Base-by-base conservation (phyloP, 2,888 invertebrate genomes). In the Saturnia japonica region DNA sequence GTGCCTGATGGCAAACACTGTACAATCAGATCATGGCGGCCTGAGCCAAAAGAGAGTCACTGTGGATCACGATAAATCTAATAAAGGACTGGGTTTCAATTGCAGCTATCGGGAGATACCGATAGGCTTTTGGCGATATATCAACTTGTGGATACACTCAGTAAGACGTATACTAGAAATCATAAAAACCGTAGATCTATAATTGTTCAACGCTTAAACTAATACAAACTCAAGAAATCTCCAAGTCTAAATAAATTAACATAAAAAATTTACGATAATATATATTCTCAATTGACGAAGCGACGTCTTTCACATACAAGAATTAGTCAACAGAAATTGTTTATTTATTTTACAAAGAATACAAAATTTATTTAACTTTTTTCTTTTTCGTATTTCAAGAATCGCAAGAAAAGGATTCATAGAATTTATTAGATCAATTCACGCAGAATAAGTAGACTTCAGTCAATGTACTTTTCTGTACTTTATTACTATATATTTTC, bases 401-500 rank as follows among this genome's bases (percentile, higher is more conserved):
- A 28, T 22, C 54, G 22, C 22, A 9, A 22, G 9, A 22, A 22
- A 54, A 22, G 9, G n/a, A 54, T 11, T 60, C 57, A 60, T 28
- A 60, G 57, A 28, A 60, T 60, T 60, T 60, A 60, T 28, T 28
- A 14, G 28, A 28, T 60, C 57, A 14, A 28, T 60, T 28, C 57
- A 60, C 57, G 57, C 6, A 60, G 57, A 28, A 60, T 60, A 60
- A 60, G 14, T 28, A 60, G 25, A 60, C 28, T 60, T n/a, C 25
- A 25, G 57, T 60, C 12, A 28, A 28, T 60, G 11, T 14, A 14
- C 28, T 60, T 25, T 28, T 28, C 28, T 28, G 12, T 60, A 60
- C 57, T 60, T 57, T 22, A 34, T 34, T 34, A 54, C 28, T 57
- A 25, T 57, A 28, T 57, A 57, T 60, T 60, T 60, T 60, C 28